phyloP scores from a whole-genome alignment of 2,888 invertebrate genomes.

The Coecobrya sp. region DNA sequence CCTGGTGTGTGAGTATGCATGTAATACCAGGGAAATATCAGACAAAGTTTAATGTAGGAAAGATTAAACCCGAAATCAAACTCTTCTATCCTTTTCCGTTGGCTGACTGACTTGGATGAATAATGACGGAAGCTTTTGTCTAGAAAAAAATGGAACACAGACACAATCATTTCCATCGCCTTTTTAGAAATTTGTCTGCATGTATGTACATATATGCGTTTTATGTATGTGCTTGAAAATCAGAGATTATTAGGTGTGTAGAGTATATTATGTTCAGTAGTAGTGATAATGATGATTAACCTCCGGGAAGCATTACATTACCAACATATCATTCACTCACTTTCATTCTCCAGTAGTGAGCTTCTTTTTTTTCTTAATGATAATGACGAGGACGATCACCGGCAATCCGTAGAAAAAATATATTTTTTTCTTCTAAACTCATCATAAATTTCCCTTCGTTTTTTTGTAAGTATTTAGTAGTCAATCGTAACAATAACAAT shows the following conservation, averaged over 20 bases:
- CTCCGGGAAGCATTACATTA: conserved; percentile 72
- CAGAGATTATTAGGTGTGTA: conserved; percentile 4
- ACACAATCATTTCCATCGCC: conserved; percentile 46
- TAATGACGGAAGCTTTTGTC: conserved; percentile 26
- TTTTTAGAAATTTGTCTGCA: background rate
- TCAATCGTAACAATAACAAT: conserved; percentile 57
- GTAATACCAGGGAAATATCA: conserved; percentile 19
- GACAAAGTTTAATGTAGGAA: background rate
- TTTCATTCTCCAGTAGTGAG: conserved; percentile 38
- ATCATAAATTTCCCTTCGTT: conserved; percentile 37
- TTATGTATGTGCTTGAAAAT: conserved; percentile 6
- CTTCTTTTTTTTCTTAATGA: conserved; percentile 68
- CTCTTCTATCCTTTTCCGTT: background rate
- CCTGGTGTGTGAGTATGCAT: conserved; percentile 41
- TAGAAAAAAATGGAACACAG: conserved; percentile 23
- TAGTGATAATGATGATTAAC: conserved; percentile 79
- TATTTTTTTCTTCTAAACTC: background rate
- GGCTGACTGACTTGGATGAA: conserved; percentile 54
- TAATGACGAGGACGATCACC: conserved; percentile 64
- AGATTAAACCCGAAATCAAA: conserved; percentile 34
- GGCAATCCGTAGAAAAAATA: background rate
- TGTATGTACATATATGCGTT: background rate
- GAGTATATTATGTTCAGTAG: background rate
- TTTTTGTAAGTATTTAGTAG: conserved; percentile 46
- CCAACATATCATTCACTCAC: conserved; percentile 21